Conservation (phyloP, 2,797 vertebrate genomes). For the Brachyalestes nurse region DNA sequence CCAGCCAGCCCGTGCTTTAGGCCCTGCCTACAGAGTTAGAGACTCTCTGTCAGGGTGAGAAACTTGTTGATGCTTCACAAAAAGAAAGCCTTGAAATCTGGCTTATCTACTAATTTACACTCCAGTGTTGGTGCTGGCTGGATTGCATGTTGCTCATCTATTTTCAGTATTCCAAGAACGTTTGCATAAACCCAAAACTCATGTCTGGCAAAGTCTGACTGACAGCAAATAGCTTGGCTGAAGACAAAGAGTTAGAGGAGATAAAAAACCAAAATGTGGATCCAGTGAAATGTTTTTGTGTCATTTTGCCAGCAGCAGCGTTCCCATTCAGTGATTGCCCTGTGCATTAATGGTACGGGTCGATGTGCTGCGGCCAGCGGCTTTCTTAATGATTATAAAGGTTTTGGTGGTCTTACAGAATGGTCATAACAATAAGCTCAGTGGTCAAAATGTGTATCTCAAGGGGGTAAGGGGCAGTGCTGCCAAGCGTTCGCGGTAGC, state of each 20-base stretch:
- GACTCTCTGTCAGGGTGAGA: constrained; percentile 6
- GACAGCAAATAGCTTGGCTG: constrained; percentile 16
- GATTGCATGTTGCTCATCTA: constrained; percentile 13
- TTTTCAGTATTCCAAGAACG: constrained; percentile 20
- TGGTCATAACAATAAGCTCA: constrained; percentile 36
- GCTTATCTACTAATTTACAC: constrained; percentile 39
- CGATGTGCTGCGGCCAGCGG: not conserved
- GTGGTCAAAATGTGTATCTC: constrained; percentile 6
- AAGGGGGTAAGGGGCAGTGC: not conserved
- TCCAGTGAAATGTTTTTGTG: not conserved
- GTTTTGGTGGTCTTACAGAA: constrained; percentile 39
- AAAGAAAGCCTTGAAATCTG: constrained; percentile 42
- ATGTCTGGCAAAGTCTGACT: constrained; percentile 1
- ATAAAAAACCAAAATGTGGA: not conserved
- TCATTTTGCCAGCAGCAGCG: constrained; percentile 19
- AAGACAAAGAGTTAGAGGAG: not conserved
- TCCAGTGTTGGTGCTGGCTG: constrained; percentile 25
- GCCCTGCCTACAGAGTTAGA: not conserved
- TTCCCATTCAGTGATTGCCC: not conserved
- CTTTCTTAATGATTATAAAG: constrained; percentile 17
- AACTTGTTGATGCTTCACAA: constrained; percentile 29
- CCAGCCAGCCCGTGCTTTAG: constrained; percentile 27
- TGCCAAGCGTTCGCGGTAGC: constrained; percentile 39
- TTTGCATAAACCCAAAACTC: constrained; percentile 17
- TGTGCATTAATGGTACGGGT: constrained; percentile 3